Conservation (phyloP, 37 sponge, comb jelly and placozoan genomes). For the Beroe ovata region DNA sequence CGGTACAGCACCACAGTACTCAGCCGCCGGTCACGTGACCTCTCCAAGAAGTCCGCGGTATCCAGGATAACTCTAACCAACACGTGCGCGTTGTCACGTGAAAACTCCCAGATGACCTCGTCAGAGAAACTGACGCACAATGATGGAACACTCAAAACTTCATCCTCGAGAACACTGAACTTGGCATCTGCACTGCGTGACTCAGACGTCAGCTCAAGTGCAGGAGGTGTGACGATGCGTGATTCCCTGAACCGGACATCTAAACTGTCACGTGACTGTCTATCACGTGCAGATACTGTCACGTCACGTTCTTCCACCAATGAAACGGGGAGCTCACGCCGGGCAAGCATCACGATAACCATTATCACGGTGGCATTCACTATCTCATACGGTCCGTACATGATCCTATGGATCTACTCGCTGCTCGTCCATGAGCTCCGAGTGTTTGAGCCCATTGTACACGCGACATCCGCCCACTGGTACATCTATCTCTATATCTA, state of each 20-base stretch:
- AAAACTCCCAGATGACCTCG: not conserved
- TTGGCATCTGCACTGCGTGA: not conserved
- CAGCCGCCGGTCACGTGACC: not conserved
- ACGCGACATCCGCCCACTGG: not conserved
- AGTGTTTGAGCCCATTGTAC: not conserved
- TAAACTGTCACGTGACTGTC: not conserved
- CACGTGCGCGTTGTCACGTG: conserved; percentile 1
- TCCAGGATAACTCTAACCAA: not conserved
- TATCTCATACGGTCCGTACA: conserved; percentile 58
- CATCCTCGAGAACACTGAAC: not conserved
- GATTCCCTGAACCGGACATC: not conserved
- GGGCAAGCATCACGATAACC: conserved; percentile 62
- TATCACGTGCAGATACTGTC: not conserved
- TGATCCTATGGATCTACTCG: conserved; percentile 44
- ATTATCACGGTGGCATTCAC: conserved; percentile 38
- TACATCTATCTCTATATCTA: not conserved
- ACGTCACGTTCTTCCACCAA: not conserved
- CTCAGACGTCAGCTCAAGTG: not conserved
- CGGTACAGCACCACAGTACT: not conserved
- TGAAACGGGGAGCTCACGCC: conserved; percentile 33
- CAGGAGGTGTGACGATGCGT: not conserved
- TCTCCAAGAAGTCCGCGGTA: not conserved
- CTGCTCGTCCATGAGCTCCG: not conserved
- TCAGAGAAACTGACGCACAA: not conserved
- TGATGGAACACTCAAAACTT: not conserved